Conservation (phyloP, 2,797 vertebrate species). For the Coranthus polyacanthus region DNA sequence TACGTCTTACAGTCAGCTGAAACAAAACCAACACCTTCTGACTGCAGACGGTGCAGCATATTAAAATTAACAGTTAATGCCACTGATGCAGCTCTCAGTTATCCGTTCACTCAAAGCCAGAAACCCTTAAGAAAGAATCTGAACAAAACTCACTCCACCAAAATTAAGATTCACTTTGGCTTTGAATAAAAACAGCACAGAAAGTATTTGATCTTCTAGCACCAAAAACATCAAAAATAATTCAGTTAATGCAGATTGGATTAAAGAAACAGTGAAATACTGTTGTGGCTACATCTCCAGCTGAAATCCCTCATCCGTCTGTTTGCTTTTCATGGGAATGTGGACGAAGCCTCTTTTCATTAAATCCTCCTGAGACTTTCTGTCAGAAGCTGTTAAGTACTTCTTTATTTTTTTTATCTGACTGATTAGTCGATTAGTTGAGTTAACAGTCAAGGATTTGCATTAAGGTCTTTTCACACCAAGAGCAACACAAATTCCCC, state of each 20-base stretch:
- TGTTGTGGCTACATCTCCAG: constrained; percentile 31
- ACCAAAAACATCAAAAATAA: constrained; percentile 41
- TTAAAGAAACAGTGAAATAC: constrained; percentile 25
- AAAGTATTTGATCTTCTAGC: constrained; percentile 30
- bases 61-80: constrained; percentile 12
- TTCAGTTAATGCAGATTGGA: background rate
- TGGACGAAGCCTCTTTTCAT: constrained; percentile 32
- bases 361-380: background rate
- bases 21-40: constrained; percentile 9
- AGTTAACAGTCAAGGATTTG: too few species aligned
- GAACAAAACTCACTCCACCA: too few species aligned
- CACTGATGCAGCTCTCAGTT: constrained; percentile 7
- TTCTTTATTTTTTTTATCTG: too few species aligned
- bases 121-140: constrained; percentile 14
- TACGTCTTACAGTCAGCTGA: constrained; percentile 18
- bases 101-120: constrained; percentile 15
- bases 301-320: constrained; percentile 3
- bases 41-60: background rate
- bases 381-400: background rate
- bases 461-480: too few species aligned
- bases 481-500: too few species aligned
- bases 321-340: constrained; percentile 35
- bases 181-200: constrained; percentile 35
- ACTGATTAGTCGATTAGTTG: too few species aligned
- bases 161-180: constrained; percentile 7